Evolutionary conservation across 2,113 vertebrate species (phyloP).

Genomic region (Albula goreensis): DNA sequence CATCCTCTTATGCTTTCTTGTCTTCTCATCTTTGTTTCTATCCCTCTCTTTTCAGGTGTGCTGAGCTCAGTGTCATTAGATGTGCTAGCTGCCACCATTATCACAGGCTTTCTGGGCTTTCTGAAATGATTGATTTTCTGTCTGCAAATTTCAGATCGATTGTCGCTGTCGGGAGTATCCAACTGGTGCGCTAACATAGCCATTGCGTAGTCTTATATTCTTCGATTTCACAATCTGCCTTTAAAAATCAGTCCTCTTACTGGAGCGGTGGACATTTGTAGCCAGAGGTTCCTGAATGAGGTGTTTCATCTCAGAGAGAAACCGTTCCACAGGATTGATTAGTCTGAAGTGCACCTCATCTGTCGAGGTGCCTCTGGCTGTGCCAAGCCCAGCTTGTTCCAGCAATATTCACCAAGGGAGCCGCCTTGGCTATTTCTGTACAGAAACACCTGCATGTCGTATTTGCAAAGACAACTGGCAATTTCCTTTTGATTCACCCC

Average conservation of each 20-base stretch:
- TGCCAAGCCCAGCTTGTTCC: background rate
- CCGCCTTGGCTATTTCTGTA: background rate
- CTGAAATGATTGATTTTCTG: background rate
- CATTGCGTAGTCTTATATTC: background rate
- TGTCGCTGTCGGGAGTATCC: background rate
- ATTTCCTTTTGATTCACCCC: background rate
- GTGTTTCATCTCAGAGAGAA: slow-evolving; percentile 14
- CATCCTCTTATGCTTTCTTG: slow-evolving; percentile 37
- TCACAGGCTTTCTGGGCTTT: background rate
- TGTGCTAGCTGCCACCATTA: background rate
- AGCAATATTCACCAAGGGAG: background rate
- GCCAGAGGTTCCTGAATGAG: background rate
- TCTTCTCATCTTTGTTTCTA: background rate
- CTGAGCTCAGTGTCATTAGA: background rate
- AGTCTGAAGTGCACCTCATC: slow-evolving; percentile 24
- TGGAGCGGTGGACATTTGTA: background rate
- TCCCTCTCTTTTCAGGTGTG: slow-evolving; percentile 50
- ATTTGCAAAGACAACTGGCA: background rate
- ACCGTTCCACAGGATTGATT: slow-evolving; percentile 20
- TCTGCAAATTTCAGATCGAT: background rate
- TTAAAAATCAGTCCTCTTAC: background rate
- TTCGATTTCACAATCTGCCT: background rate
- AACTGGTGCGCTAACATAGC: background rate
- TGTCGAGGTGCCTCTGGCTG: background rate
- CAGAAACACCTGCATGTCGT: background rate